These are phyloP conservation scores for Leucoptera coffeella DNA, from an alignment of 2,888 invertebrate species.

Conservation along the genomic window DNA sequence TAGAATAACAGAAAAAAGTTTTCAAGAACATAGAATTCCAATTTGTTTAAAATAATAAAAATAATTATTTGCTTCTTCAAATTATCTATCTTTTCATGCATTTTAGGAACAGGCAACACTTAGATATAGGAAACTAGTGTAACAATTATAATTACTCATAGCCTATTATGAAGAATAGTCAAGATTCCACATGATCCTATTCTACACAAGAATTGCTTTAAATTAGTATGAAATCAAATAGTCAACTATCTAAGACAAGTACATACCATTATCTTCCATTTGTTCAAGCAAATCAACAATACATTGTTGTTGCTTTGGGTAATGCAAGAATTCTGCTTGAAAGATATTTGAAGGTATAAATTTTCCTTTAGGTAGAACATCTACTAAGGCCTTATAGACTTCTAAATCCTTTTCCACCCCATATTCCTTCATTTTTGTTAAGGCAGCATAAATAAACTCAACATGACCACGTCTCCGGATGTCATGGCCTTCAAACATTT, in stretches of 20 bases:
- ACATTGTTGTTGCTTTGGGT: constrained; percentile 93
- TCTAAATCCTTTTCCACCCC: constrained; percentile 83
- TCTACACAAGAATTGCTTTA: too few species aligned
- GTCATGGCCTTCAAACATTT: constrained; percentile 65
- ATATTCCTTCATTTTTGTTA: constrained; percentile 83
- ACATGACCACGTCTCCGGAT: constrained; percentile 77
- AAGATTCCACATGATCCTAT: too few species aligned
- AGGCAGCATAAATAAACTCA: constrained; percentile 88
- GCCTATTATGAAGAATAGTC: too few species aligned
- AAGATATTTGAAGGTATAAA: constrained; percentile 77
- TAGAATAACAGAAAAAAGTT: too few species aligned
- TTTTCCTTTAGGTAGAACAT: constrained; percentile 84
- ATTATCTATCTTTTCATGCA: too few species aligned
- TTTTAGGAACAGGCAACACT: too few species aligned
- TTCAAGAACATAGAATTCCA: background rate
- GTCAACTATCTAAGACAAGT: background rate
- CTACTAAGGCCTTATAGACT: constrained; percentile 77
- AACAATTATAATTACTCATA: too few species aligned
- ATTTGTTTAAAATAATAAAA: too few species aligned
- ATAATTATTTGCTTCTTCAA: too few species aligned
- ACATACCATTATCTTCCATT: constrained; percentile 87
- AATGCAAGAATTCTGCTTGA: constrained; percentile 89
- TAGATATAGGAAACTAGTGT: too few species aligned
- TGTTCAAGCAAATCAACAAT: constrained; percentile 84
- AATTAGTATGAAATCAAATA: too few species aligned